A percentile compares a stretch with the other conserved stretches of the same genome.
Evolutionary conservation across 2,888 invertebrate genomes (phyloP).

Genomic region (Malachius bipustulatus): DNA sequence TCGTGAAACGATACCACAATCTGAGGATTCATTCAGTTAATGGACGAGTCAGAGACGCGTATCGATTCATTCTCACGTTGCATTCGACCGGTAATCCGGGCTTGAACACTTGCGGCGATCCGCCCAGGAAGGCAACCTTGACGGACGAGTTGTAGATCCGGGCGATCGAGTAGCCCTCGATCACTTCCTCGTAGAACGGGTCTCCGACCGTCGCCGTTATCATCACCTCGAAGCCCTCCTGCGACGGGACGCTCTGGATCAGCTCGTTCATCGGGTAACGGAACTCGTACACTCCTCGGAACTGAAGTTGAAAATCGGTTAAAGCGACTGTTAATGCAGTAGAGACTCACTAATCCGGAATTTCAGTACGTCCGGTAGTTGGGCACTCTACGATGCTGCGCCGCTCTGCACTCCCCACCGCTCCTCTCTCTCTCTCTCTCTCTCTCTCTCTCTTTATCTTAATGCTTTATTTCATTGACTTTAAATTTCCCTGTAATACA

Average conservation of each 20-base stretch:
- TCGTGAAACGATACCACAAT: constrained; percentile 85
- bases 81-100: constrained; percentile 89
- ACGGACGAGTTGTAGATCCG: constrained; percentile 81
- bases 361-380: no score
- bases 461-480: no score
- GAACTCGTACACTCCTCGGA: constrained; percentile 81
- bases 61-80: no score
- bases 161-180: constrained; percentile 78
- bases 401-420: no score
- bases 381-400: no score
- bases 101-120: constrained; percentile 87
- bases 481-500: no score
- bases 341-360: no score
- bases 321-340: no score
- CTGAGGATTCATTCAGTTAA: constrained; percentile 39
- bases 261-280: constrained; percentile 75
- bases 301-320: constrained; percentile 43
- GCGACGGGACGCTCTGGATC: constrained; percentile 48
- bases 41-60: no score
- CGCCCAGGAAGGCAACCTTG: constrained; percentile 74
- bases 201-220: constrained; percentile 83
- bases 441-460: no score
- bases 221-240: constrained; percentile 69
- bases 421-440: no score
- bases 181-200: constrained; percentile 69